Percentiles rank a stretch among this genome's conserved stretches.
Evolutionary conservation across 2,113 vertebrate species (phyloP).

Genomic region (Sturnira hondurensis): DNA sequence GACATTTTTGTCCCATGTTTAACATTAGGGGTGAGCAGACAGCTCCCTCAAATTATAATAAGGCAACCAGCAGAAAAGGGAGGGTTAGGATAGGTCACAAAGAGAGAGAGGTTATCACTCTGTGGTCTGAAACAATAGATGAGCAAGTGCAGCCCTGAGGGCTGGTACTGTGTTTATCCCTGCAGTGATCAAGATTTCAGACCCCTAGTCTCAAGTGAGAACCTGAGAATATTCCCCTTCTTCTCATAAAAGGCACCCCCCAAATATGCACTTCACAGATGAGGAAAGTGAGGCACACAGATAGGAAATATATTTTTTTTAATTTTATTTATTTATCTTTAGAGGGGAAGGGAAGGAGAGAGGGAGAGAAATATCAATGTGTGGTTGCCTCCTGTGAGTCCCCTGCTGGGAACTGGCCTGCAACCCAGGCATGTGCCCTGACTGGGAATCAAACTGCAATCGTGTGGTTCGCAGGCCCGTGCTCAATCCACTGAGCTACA

Average conservation of each 20-base stretch:
- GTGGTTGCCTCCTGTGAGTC: too few relatives aligned
- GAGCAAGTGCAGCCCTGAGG: fast-evolving
- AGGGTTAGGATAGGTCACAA: background rate
- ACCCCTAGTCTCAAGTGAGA: background rate
- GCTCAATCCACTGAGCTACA: too few relatives aligned
- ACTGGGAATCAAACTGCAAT: too few relatives aligned
- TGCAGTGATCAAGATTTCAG: background rate
- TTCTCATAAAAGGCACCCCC: background rate
- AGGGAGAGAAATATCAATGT: too few relatives aligned
- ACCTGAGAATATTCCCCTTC: background rate
- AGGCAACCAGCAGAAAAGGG: background rate
- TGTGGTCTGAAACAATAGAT: background rate
- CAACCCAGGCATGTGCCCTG: too few relatives aligned
- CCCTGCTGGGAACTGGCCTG: too few relatives aligned
- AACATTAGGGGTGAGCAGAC: background rate
- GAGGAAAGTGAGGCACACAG: background rate
- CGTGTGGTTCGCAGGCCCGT: too few relatives aligned
- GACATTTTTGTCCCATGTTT: background rate
- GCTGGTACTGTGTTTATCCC: background rate
- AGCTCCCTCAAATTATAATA: background rate
- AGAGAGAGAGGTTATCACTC: too few relatives aligned
- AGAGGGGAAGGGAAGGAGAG: too few relatives aligned
- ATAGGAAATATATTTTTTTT: background rate
- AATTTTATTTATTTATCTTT: too few relatives aligned
- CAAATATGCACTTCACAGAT: background rate